Evolutionary conservation across 2,113 vertebrate genomes (phyloP).

Genomic region (Enhydra lutris): DNA sequence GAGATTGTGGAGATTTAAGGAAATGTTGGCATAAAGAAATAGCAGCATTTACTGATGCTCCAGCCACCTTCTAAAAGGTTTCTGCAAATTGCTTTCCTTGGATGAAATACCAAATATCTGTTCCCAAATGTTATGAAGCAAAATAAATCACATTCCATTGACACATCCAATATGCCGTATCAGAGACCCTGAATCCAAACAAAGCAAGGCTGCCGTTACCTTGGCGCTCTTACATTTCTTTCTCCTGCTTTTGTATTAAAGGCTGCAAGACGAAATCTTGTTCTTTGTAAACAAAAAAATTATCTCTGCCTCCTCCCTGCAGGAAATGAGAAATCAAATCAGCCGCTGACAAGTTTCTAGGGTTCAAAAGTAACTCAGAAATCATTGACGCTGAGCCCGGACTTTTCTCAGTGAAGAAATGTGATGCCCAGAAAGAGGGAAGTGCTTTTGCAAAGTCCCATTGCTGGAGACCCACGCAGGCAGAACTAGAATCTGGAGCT

Average conservation of each 20-base stretch:
- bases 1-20: conserved; percentile 71
- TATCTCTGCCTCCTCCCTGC: conserved; percentile 28
- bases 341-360: background rate
- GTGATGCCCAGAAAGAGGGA: background rate
- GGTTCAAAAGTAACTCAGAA: conserved; percentile 40
- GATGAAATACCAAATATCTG: conserved; percentile 79
- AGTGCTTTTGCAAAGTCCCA: background rate
- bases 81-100: conserved; percentile 79
- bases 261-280: conserved; percentile 47
- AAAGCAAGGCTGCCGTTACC: conserved; percentile 50
- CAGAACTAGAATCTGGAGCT: background rate
- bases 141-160: conserved; percentile 76
- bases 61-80: conserved; percentile 76
- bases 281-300: conserved; percentile 43
- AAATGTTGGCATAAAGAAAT: conserved; percentile 79
- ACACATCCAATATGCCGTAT: conserved; percentile 76
- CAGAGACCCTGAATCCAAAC: conserved; percentile 69
- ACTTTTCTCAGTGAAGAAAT: background rate
- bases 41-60: conserved; percentile 71
- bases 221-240: conserved; percentile 37
- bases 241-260: conserved; percentile 61
- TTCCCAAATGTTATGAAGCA: conserved; percentile 78
- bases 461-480: background rate
- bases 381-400: background rate
- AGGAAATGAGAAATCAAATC: conserved; percentile 47